Evolutionary conservation across 2,888 invertebrate species (phyloP).

Genomic region (Conchocele bisecta): DNA sequence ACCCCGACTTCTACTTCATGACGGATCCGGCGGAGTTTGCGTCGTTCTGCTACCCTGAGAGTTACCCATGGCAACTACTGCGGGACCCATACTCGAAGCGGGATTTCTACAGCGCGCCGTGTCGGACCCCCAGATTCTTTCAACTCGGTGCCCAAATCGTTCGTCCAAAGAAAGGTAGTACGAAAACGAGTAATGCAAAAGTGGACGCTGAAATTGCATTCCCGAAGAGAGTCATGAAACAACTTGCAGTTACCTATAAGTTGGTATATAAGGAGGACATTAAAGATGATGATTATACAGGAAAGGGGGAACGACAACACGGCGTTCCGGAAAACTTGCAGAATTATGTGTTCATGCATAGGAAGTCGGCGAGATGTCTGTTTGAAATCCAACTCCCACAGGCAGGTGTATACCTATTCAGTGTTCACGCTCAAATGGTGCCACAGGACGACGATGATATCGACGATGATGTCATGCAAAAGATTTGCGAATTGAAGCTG

Average conservation of each 20-base stretch:
- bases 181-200: conserved; percentile 44
- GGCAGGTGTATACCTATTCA: conserved; percentile 58
- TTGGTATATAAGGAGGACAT: conserved; percentile 4
- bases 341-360: conserved; percentile 57
- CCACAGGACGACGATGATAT: no score
- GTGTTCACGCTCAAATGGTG: no score
- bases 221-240: conserved; percentile 27
- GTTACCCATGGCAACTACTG: conserved; percentile 66
- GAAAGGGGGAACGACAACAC: not conserved
- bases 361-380: conserved; percentile 48
- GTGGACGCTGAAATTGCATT: conserved; percentile 43
- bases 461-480: conserved; percentile 22
- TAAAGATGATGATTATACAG: not conserved
- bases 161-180: conserved; percentile 38
- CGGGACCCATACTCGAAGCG: conserved; percentile 45
- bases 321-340: conserved; percentile 34
- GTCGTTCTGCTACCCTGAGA: conserved; percentile 62
- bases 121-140: conserved; percentile 57
- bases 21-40: conserved; percentile 65
- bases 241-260: conserved; percentile 14
- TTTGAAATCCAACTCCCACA: conserved; percentile 58
- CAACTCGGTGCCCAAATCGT: conserved; percentile 47
- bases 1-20: conserved; percentile 66
- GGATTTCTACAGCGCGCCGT: conserved; percentile 54
- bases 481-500: conserved; percentile 50